Percentiles rank a stretch among this genome's conserved stretches.
These are phyloP conservation scores for Sylvia atricapilla DNA, from an alignment of 2,113 vertebrate genomes.

Conservation along the genomic window DNA sequence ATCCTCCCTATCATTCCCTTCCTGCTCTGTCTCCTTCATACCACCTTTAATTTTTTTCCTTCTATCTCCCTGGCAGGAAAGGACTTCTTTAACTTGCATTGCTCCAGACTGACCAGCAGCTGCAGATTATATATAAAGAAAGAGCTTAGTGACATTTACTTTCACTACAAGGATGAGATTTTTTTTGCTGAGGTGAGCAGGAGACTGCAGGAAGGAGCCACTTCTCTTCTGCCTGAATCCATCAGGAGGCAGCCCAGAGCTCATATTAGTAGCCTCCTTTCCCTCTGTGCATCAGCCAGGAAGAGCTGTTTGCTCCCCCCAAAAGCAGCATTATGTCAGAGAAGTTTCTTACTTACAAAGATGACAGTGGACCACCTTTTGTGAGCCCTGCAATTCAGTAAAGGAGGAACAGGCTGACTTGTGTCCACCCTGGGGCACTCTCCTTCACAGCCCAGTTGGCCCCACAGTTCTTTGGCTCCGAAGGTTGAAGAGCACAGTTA, in stretches of 20 bases:
- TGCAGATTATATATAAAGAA: not conserved
- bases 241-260: not conserved
- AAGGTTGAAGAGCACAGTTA: not conserved
- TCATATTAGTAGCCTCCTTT: accelerated
- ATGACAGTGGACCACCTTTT: not conserved
- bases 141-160: not conserved
- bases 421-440: not conserved
- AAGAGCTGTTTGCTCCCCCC: not conserved
- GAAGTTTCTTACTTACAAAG: not conserved
- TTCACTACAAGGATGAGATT: not conserved
- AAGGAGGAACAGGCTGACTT: not conserved
- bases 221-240: not conserved
- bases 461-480: not conserved
- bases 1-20: not conserved
- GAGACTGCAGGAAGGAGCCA: not conserved
- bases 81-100: not conserved
- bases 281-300: not conserved
- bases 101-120: not conserved
- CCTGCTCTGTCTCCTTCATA: not conserved
- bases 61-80: not conserved
- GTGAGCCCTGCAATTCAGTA: not conserved
- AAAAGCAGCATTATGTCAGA: not conserved
- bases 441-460: not conserved
- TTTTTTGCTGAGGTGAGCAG: not conserved
- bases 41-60: not conserved